phyloP scores from a whole-genome alignment of 1,140 invertebrate genomes.

The Orius insidiosus region DNA sequence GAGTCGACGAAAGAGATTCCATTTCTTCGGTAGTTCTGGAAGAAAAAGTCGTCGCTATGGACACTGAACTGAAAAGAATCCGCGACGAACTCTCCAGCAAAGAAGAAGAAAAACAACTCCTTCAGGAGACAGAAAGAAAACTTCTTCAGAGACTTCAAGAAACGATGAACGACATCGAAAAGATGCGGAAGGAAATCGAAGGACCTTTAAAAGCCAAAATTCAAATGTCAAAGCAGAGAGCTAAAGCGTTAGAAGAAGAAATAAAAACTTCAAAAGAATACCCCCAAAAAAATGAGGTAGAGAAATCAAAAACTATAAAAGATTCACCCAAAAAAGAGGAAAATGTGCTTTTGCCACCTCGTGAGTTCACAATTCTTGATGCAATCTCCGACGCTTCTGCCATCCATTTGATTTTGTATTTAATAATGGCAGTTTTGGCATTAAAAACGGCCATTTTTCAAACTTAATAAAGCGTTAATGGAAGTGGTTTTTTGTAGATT shows the following conservation, averaged over 20 bases:
- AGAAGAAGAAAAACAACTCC: conserved; percentile 10
- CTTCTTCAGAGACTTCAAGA: conserved; percentile 11
- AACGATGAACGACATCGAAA: conserved; percentile 17
- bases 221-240: conserved; percentile 14
- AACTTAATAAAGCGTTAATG: too few relatives aligned
- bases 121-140: conserved; percentile 19
- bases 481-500: too few relatives aligned
- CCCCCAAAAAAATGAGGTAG: not conserved
- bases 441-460: not conserved
- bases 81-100: not conserved
- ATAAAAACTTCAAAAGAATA: conserved; percentile 14
- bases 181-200: conserved; percentile 15
- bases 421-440: conserved; percentile 14
- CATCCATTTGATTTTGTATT: conserved; percentile 15
- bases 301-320: too few relatives aligned
- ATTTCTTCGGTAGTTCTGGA: conserved; percentile 5
- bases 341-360: too few relatives aligned
- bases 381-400: not conserved
- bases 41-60: conserved; percentile 13
- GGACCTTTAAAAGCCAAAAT: conserved; percentile 13
- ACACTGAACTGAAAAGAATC: not conserved
- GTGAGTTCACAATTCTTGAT: too few relatives aligned
- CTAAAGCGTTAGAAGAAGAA: conserved; percentile 14
- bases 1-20: conserved; percentile 7
- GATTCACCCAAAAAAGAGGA: too few relatives aligned